Evolutionary conservation across 2,888 invertebrate species (phyloP), one percentile per base, ranked within the genome.

Genomic region (Margaritifera margaritifera): DNA sequence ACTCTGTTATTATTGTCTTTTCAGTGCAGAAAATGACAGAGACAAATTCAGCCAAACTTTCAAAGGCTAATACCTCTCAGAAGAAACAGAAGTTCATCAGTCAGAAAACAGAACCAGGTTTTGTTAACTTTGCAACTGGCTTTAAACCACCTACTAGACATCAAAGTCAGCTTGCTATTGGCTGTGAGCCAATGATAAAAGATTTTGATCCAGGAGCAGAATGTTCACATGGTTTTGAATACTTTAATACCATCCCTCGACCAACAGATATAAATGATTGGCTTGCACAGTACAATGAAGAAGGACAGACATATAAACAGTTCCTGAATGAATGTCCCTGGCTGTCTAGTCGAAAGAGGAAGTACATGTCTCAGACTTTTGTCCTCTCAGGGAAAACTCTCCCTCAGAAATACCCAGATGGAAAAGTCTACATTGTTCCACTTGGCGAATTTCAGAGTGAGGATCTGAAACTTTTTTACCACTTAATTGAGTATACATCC

Each of bases 221-320:
- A 50, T n/a, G 52, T 18, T 52, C 55, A 25, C 64, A 69, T 53
- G 53, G 68, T 25, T 61, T 67, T 67, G 62, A 65, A 31, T 84
- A 83, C 69, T 87, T 87, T 66, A 63, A 74, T 19, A 60, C 80
- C 18, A 68, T 88, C 27, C 86, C 86, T 15, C 71, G 71, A 19
- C 87, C 88, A 22, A 77, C 77, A 20, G 75, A 74, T 61, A 70
- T 81, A 24, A 84, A 86, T 74, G 88, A 88, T 68, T 88, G 88
- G 88, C 65, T 88, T 22, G 87, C 87, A 6, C 86, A 87, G 71
- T 87, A 86, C 69, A 78, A 79, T 62, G 88, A 87, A 66, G 82
- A 83, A 31, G 86, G 87, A 6, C 88, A 88, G 73, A 85, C 84
- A 1, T 88, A 80, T 68, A 66, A 64, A 27, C 68, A 85, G 61